Conservation (phyloP, 2,113 vertebrate species). For the Apteryx mantelli region DNA sequence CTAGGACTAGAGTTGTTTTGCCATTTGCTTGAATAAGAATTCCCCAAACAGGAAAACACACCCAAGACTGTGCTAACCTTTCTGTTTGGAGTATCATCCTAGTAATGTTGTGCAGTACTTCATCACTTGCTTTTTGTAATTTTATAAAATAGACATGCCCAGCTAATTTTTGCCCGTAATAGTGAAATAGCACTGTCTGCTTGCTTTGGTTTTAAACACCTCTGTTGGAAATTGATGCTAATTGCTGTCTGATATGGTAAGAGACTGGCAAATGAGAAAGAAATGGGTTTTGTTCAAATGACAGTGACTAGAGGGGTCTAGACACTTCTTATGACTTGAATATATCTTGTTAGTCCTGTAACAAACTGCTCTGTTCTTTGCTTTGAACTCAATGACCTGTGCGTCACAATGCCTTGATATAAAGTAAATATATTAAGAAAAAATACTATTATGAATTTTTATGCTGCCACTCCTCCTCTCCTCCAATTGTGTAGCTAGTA, state of each 20-base stretch:
- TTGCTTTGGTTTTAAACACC: neutral
- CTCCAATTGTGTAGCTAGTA: neutral
- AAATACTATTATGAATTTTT: neutral
- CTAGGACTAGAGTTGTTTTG: neutral
- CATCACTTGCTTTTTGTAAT: neutral
- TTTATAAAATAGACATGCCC: neutral
- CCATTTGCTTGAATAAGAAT: neutral
- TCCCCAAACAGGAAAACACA: neutral
- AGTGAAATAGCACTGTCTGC: neutral
- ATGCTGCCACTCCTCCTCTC: neutral
- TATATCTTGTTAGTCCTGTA: neutral
- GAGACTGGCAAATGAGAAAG: neutral
- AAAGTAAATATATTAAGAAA: neutral
- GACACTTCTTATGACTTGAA: too few relatives aligned
- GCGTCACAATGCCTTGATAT: neutral
- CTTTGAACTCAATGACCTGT: neutral
- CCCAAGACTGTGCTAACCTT: neutral
- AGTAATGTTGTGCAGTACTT: neutral
- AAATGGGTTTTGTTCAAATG: neutral
- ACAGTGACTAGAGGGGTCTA: too few relatives aligned
- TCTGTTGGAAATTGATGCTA: neutral
- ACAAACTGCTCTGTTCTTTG: neutral
- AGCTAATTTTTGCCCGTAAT: neutral
- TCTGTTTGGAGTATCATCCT: neutral
- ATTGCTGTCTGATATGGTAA: neutral